Evolutionary conservation across 2,888 invertebrate genomes (phyloP), one percentile per base, ranked within the genome.

Genomic region (Epirrhoe tristata): DNA sequence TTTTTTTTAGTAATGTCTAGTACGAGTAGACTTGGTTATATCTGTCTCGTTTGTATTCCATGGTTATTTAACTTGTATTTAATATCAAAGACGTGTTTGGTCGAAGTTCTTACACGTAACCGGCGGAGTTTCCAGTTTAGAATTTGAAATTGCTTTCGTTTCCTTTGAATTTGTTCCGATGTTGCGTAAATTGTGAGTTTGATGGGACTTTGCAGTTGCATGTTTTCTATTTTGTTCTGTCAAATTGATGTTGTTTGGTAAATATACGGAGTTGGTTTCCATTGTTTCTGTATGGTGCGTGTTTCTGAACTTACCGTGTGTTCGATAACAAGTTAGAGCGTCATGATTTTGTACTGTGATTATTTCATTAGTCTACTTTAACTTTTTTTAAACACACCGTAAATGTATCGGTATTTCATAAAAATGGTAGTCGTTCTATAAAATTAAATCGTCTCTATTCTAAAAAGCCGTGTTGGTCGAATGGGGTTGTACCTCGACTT

Each of bases 51-150:
- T 31, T 32, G 32, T 14, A 52, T 8, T 52, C 57, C 52, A 8
- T 46, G 57, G 16, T 34, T 87, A 88, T 89, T 86, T 87, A 85
- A 89, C 86, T 91, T 89, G 87, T 90, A 88, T 91, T 89, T 89
- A 90, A 92, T 91, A 90, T 90, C 77, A 81, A 82, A 78, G 81
- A 90, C 89, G 88, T 88, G 90, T 90, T 90, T 88, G 83, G 80
- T 73, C 66, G 75, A 85, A 90, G 80, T 90, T 88, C 74, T 71
- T 74, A 58, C 79, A 79, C 79, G 81, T 83, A 83, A 78, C 78
- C 78, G 77, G 76, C 74, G 76, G 77, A 85, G 82, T 77, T 79
- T 81, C 73, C 83, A 88, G 86, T 89, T 89, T 75, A 77, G 82
- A 89, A 85, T 89, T 87, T 80, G 79, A 79, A 86, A 85, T 86